Evolutionary conservation across 2,888 invertebrate genomes (phyloP), one percentile per base, ranked within the genome.

Genomic region (Apomyelois bistriatella): DNA sequence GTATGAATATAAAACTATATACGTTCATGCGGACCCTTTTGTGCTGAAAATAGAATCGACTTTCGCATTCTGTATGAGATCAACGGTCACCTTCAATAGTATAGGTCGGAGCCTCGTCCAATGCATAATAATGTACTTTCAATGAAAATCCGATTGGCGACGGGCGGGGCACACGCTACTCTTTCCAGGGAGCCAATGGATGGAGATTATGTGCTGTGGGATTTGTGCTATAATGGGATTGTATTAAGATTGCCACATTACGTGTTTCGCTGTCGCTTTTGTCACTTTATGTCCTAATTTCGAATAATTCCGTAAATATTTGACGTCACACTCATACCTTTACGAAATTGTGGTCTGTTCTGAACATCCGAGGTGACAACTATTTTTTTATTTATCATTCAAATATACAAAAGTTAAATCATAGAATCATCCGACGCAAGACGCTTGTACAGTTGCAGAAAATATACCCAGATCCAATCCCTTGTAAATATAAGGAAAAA

Each of bases 91-190:
- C 22, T 22, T 41, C 56, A 46, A 38, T 61, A 58, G 56, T 56
- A 54, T 40, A 43, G 41, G 46, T 37, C 10, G 28, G 47, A 58
- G 57, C 57, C 58, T 60, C 63, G 60, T 66, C 60, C 64, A 66
- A 74, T 75, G 74, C 67, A 76, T 76, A 73, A 65, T 72, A 75
- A 77, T 73, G 67, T 60, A 59, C 58, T 61, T 63, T 61, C 65
- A 64, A 68, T 66, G 66, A 64, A 64, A 66, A 67, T 66, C 56
- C 57, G 58, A 64, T 61, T 60, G 55, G 56, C 58, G 55, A 58
- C 54, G 59, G 55, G 46, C 53, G 30, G 54, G 51, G 46, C 48
- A 62, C 60, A 60, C 62, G 58, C 46, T 15, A 62, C 59, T 54
- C 54, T 55, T 53, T 49, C 49, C 50, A 30, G 40, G 12, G 9